phyloP scores from a whole-genome alignment of 2,888 invertebrate species.

The Diaperis boleti region DNA sequence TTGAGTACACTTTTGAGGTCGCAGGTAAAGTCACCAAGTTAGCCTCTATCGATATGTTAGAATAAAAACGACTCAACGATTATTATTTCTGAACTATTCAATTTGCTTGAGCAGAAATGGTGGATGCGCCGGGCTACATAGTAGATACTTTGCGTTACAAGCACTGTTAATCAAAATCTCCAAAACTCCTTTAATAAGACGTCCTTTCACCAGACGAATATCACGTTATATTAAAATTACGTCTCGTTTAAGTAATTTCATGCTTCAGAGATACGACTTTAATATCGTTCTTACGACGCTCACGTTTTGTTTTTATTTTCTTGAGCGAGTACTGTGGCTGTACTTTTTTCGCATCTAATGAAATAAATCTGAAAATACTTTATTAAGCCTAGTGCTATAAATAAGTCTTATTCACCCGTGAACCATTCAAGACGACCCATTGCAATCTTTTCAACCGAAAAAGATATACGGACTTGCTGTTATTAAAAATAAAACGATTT shows the following conservation, averaged over 20 bases:
- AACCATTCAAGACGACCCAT: background rate
- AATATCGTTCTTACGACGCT: background rate
- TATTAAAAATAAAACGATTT: slow-evolving; percentile 8
- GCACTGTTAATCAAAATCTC: background rate
- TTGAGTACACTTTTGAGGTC: slow-evolving; percentile 1
- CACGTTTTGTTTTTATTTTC: slow-evolving; percentile 1
- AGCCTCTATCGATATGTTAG: background rate
- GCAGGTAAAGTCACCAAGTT: background rate
- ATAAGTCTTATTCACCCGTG: no score
- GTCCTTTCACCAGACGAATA: background rate
- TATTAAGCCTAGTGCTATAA: no score
- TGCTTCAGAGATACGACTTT: slow-evolving; percentile 1
- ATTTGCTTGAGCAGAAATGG: no score
- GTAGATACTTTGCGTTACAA: background rate
- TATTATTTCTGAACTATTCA: no score
- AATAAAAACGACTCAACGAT: no score
- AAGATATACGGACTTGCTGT: slow-evolving; percentile 6
- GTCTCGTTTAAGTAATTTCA: slow-evolving; percentile 10
- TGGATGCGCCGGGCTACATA: background rate
- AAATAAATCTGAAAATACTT: slow-evolving; percentile 11
- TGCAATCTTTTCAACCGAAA: background rate
- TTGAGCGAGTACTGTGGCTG: background rate
- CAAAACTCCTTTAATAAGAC: background rate
- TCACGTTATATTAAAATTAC: slow-evolving; percentile 12
- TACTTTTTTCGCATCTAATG: background rate